Conservation (phyloP, 2,888 invertebrate species). For the Coecobrya sp. region DNA sequence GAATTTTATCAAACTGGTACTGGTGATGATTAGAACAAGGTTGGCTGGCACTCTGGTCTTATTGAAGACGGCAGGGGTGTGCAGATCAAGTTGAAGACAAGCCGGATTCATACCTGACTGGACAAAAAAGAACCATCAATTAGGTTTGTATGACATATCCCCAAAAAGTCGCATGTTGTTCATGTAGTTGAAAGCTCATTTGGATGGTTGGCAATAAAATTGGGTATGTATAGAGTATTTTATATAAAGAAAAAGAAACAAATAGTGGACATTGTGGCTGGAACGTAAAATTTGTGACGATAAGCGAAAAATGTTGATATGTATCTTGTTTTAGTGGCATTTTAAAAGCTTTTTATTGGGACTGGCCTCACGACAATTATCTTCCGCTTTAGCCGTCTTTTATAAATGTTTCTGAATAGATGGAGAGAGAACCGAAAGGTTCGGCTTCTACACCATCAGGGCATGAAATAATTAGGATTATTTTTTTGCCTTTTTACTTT, state of each 20-base stretch:
- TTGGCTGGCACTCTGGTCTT: not conserved
- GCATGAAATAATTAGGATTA: too few species aligned
- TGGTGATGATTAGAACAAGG: not conserved
- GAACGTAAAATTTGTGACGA: conserved; percentile 43
- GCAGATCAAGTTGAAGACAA: conserved; percentile 64
- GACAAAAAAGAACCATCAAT: conserved; percentile 80
- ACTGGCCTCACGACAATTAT: not conserved
- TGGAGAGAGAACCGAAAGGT: too few species aligned
- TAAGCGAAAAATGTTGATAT: not conserved
- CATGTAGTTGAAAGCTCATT: not conserved
- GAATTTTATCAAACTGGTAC: conserved; percentile 21
- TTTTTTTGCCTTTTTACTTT: not conserved
- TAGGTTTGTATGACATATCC: conserved; percentile 74
- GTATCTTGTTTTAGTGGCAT: conserved; percentile 1
- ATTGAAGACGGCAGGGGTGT: conserved; percentile 26
- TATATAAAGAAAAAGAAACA: conserved; percentile 54
- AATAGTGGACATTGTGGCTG: conserved; percentile 46
- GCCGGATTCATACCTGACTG: conserved; percentile 83
- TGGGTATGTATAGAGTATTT: conserved; percentile 39
- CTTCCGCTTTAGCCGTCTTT: not conserved
- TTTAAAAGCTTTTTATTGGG: conserved; percentile 27
- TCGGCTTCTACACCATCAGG: too few species aligned
- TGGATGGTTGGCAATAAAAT: conserved; percentile 68
- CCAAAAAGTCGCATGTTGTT: not conserved
- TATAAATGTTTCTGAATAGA: too few species aligned